These are phyloP conservation scores for Nephrotoma appendiculata DNA, from an alignment of 2,888 invertebrate genomes.

Conservation along the genomic window DNA sequence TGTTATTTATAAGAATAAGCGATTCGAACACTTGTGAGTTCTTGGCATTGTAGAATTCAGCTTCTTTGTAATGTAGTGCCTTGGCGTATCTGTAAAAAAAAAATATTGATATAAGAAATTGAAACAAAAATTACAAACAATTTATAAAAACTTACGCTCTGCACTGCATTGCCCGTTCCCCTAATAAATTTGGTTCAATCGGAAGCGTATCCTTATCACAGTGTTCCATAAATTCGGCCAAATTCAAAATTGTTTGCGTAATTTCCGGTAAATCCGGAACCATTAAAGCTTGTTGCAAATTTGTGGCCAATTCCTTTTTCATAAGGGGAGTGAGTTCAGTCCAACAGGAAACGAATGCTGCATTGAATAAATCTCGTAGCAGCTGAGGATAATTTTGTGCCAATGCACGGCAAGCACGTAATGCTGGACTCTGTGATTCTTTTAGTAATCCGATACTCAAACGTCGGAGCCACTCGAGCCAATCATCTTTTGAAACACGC, in stretches of 20 bases:
- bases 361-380: slow-evolving; percentile 93
- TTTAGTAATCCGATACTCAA: slow-evolving; percentile 87
- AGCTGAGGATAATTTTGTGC: slow-evolving; percentile 92
- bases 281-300: slow-evolving; percentile 75
- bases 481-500: slow-evolving; percentile 93
- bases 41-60: slow-evolving; percentile 75
- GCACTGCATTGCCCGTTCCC: slow-evolving; percentile 90
- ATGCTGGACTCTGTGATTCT: slow-evolving; percentile 88
- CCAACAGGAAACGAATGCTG: slow-evolving; percentile 99
- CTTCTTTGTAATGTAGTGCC: slow-evolving; percentile 60
- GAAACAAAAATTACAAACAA: too few relatives aligned
- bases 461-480: slow-evolving; percentile 92
- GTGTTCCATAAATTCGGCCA: slow-evolving; percentile 99
- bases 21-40: slow-evolving; percentile 84
- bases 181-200: slow-evolving; percentile 71
- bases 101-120: background rate
- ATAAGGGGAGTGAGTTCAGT: slow-evolving; percentile 68
- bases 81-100: slow-evolving; percentile 35
- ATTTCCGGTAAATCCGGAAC: slow-evolving; percentile 92
- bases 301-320: slow-evolving; percentile 71
- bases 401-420: slow-evolving; percentile 81
- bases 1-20: slow-evolving; percentile 92
- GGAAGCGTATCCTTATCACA: slow-evolving; percentile 93
- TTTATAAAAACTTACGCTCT: slow-evolving; percentile 38
- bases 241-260: slow-evolving; percentile 88